Conservation (phyloP, 2,888 invertebrate species). For the Ophion costatus region DNA sequence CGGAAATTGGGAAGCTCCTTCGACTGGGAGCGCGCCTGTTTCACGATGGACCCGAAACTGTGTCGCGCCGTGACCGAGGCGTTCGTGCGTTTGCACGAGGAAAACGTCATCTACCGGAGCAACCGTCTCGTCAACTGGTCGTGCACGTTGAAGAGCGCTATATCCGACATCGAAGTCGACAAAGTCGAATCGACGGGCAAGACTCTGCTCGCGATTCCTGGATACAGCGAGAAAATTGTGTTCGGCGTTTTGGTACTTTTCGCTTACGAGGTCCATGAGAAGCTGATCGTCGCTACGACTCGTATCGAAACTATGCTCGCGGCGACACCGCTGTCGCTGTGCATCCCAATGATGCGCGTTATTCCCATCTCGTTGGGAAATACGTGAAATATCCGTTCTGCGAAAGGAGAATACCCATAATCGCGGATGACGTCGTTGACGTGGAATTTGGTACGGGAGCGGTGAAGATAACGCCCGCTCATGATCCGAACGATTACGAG, state of each 20-base stretch:
- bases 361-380: conserved; percentile 92
- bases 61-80: conserved; percentile 96
- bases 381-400: conserved; percentile 94
- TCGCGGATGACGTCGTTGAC: conserved; percentile 97
- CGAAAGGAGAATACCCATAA: conserved; percentile 92
- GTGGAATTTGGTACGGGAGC: conserved; percentile 98
- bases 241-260: conserved; percentile 97
- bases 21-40: conserved; percentile 97
- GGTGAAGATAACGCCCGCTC: conserved; percentile 99
- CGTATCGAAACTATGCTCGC: conserved; percentile 99
- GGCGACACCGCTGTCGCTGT: conserved; percentile 99
- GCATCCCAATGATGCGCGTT: conserved; percentile 95
- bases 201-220: conserved; percentile 95
- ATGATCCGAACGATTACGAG: conserved; percentile 98
- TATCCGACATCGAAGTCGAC: conserved; percentile 99
- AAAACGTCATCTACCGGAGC: conserved; percentile 95
- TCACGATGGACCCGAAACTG: conserved; percentile 98
- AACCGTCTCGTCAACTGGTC: conserved; percentile 99
- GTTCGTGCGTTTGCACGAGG: conserved; percentile 95
- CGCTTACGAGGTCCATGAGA: conserved; percentile 94
- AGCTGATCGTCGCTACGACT: conserved; percentile 97
- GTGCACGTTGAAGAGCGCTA: conserved; percentile 97
- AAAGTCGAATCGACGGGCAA: conserved; percentile 94
- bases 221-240: conserved; percentile 94
- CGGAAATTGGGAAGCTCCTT: conserved; percentile 94